Evolutionary conservation across 1,140 invertebrate genomes (phyloP).

Genomic region (Gonatopus flavifemur): DNA sequence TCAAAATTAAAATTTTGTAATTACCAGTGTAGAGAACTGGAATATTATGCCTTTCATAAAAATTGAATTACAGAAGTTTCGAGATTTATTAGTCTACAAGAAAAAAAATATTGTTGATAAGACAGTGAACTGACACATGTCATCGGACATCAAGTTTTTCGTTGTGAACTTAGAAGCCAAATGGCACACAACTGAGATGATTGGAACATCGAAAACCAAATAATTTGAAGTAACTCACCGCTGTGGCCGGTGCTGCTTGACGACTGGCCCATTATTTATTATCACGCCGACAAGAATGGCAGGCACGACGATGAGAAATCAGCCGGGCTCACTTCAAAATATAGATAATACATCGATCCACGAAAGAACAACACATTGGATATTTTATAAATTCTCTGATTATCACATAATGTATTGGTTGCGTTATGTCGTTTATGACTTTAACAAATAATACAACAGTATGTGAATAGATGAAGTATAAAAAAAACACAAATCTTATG

Average conservation of each 20-base stretch:
- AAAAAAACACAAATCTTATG: no score
- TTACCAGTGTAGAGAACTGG: no score
- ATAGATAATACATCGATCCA: constrained; percentile 23
- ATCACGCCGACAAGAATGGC: constrained; percentile 13
- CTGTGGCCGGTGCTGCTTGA: constrained; percentile 50
- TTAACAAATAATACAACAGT: no score
- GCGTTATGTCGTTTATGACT: no score
- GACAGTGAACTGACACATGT: constrained; percentile 31
- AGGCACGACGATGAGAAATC: not conserved
- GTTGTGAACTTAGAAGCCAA: not conserved
- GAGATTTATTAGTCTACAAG: constrained; percentile 3
- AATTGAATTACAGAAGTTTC: not conserved
- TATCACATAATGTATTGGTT: no score
- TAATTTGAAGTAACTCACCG: constrained; percentile 41
- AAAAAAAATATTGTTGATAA: constrained; percentile 21
- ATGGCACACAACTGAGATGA: not conserved
- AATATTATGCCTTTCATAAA: not conserved
- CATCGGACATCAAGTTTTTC: constrained; percentile 15
- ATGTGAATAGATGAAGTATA: no score
- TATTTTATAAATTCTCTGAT: no score
- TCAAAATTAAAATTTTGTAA: no score
- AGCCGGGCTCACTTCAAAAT: no score
- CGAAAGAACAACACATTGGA: constrained; percentile 40
- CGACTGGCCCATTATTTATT: constrained; percentile 48
- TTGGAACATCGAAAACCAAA: constrained; percentile 11